Evolutionary conservation across 2,888 invertebrate species (phyloP), one percentile per base, ranked within the genome.

Genomic region (Rhagophthalmus giganteus): DNA sequence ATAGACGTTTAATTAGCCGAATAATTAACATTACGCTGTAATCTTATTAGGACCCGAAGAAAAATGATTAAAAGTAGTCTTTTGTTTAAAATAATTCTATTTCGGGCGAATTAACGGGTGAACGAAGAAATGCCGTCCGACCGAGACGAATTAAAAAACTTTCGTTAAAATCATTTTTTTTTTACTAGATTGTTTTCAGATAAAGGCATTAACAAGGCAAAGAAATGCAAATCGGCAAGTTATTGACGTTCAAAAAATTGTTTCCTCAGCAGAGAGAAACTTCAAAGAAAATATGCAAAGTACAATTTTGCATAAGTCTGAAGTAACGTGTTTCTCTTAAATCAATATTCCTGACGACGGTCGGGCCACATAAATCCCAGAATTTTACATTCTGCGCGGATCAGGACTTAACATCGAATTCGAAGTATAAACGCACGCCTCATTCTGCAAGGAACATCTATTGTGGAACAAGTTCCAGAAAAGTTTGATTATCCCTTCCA

Each of bases 1-100:
- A 63, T 62, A 59, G 66, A 65, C 65, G 67, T 65, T 65, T 67
- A 67, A 67, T 67, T 67, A 66, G 64, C 62, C 55, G 59, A 54
- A 55, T 66, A 64, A 66, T 67, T 66, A 66, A 64, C 58, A 61
- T 60, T 62, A 61, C 63, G 64, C 58, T 56, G 62, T 64, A 64
- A 66, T 66, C 61, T 64, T 60, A 63, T 64, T 61, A 59, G 50
- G 55, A 51, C 49, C n/a, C 52, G 24, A 47, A 57, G 55, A 55
- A 57, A 59, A 56, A 62, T 57, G 53, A 60, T 61, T 60, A 60
- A 52, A 48, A 52, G 42, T 26, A 44, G 33, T 38, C 45, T 54
- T 56, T 58, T 60, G 60, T 57, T 52, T 57, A 38, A 58, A 60
- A 55, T 60, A 52, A 57, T 55, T 57, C 45, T 35, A 57, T 59